Percentiles rank a stretch among this genome's conserved stretches.
Evolutionary conservation across 2,888 invertebrate species (phyloP).

Genomic region (Zootermopsis nevadensis): DNA sequence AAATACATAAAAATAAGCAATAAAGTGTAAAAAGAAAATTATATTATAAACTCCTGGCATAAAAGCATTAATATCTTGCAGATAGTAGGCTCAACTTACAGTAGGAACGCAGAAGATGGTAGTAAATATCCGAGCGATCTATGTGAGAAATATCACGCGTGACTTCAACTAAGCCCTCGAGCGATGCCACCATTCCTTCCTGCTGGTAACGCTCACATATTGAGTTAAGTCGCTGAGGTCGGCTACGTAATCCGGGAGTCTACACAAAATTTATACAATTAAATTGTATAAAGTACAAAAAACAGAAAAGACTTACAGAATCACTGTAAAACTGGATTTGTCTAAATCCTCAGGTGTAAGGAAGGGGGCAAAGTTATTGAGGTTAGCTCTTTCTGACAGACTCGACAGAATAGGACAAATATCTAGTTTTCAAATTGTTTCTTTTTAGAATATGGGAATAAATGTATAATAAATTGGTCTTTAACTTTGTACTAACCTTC

Average conservation of each 20-base stretch:
- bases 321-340: too few relatives aligned
- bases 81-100: conserved; percentile 59
- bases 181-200: conserved; percentile 71
- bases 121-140: conserved; percentile 80
- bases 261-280: conserved; percentile 54
- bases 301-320: background rate
- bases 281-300: background rate
- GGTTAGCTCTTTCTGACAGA: too few relatives aligned
- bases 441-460: too few relatives aligned
- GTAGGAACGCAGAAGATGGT: conserved; percentile 79
- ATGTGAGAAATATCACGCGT: conserved; percentile 81
- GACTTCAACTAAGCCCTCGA: conserved; percentile 82
- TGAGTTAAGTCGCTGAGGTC: conserved; percentile 73
- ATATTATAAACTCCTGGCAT: background rate
- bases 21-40: too few relatives aligned
- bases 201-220: conserved; percentile 73
- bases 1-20: background rate
- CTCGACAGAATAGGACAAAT: too few relatives aligned
- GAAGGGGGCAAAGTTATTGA: too few relatives aligned
- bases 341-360: too few relatives aligned
- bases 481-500: too few relatives aligned
- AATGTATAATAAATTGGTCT: too few relatives aligned
- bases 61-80: background rate
- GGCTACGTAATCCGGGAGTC: conserved; percentile 82
- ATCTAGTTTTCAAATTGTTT: too few relatives aligned